Evolutionary conservation across 2,797 vertebrate species (phyloP), one percentile per base, ranked within the genome.

Genomic region (Falco berigora): DNA sequence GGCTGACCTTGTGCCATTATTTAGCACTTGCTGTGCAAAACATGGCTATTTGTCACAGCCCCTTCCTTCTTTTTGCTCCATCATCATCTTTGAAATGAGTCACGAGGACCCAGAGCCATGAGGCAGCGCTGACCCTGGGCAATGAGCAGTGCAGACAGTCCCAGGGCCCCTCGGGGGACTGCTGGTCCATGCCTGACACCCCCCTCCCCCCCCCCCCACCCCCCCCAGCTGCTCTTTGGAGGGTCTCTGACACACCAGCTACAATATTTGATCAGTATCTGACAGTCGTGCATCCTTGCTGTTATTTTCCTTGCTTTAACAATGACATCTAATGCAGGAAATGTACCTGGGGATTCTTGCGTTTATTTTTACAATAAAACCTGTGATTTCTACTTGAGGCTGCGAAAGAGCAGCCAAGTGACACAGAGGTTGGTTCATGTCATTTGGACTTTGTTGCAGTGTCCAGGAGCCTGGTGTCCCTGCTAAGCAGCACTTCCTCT

Each of bases 271-370:
- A 44, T 40, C 53, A 3, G 42, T 3, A 10, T 0, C 55, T 20
- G 62, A 4, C 27, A 47, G 63, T 34, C 3, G 0, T 21, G 42
- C 46, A 16, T 14, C 77, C 74, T 42, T 58, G 38, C 68, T 61
- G 61, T 12, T 28, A 0, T 12, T 46, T 24, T 7, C 73, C 13
- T 5, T 22, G 56, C 77, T 61, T 3, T 13, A 24, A 22, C 14
- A 12, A 34, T 0, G 23, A 14, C 21, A 49, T 61, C 15, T 2
- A n/a, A 12, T 3, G 4, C 86, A 34, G 69, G 36, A 13, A 50
- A 28, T 0, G 0, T 14, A 14, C 2, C 0, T 1, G 6, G 69
- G 46, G 9, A 40, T 24, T 59, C 14, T 24, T 32, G 4, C 9
- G 0, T 30, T 56, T 14, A 4, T 78, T 25, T 21, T 42, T 7